Conservation (phyloP, 1,140 invertebrate genomes). For the Drosophila kurseongensis region DNA sequence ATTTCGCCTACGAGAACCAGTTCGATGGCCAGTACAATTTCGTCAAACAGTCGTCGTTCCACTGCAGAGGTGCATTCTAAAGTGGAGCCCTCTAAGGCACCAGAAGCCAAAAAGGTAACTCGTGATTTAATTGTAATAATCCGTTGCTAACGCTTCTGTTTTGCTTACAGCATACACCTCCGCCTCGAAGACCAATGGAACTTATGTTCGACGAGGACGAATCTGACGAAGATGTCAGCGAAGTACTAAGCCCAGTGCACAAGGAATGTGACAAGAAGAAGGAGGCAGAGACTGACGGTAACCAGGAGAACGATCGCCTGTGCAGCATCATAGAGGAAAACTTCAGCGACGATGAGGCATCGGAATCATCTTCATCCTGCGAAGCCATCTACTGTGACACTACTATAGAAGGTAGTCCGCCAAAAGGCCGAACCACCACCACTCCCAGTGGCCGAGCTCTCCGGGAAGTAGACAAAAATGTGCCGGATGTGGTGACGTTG, state of each 20-base stretch:
- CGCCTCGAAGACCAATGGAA: not conserved
- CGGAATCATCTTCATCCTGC: not conserved
- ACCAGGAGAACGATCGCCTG: not conserved
- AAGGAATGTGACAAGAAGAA: not conserved
- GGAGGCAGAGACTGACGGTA: not conserved
- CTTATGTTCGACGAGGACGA: constrained; percentile 5
- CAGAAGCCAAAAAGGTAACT: not conserved
- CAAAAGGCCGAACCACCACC: not conserved
- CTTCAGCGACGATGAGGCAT: not conserved
- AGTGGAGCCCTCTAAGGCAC: not conserved
- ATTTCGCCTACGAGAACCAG: not conserved
- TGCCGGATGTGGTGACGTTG: not conserved
- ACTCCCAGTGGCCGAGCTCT: not conserved
- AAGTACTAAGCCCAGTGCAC: not conserved
- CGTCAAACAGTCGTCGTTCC: not conserved
- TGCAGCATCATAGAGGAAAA: constrained; percentile 5
- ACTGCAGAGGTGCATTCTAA: not conserved
- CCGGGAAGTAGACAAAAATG: not conserved
- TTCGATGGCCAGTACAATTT: not conserved
- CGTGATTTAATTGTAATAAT: no score
- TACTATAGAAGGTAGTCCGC: not conserved
- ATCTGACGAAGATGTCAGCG: not conserved
- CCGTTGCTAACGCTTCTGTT: not conserved
- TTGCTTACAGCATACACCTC: not conserved
- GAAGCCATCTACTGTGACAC: constrained; percentile 8